Base-by-base conservation (phyloP, 1,140 invertebrate genomes). In the Dreissena rostriformis region DNA sequence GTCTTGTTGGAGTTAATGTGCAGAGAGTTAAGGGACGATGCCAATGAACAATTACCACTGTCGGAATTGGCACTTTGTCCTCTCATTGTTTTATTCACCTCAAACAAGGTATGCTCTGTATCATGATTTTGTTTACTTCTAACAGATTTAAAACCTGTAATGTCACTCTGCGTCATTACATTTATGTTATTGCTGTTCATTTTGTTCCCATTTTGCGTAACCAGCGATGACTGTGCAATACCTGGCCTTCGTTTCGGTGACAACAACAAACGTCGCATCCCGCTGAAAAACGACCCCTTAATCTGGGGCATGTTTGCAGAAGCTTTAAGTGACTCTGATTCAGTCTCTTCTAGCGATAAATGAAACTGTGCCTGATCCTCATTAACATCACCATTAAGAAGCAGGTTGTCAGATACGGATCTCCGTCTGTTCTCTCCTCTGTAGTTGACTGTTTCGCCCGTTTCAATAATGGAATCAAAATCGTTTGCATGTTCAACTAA, bases 341-440 rank as follows among this genome's bases (percentile, higher is more conserved):
- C 79, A 52, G 55, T 79, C 49, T 83, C 72, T 24, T 91, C 91
- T 14, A 92, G 70, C 24, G 91, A 91, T 51, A 92, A 68, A 79
- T 88, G 75, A 75, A 92, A 92, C 65, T 90, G 89, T 65, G 79
- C 83, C 19, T 90, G 87, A 70, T 84, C 82, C 15, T 88, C 86
- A 75, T 57, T 76, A 49, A 86, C 68, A 15, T 66, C 57, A 8
- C 73, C 79, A 61, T 28, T 57, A 57, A 55, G n/a, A 70, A 11
- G 17, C 52, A 6, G 19, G 26, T 68, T 68, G 67, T 24, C 26
- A 61, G 19, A 22, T 68, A 24, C 67, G 6, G 67, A 17, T n/a
- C 61, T n/a, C 19, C 61, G 24, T 26, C 61, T 63, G 61, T 63
- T 2, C 24, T 63, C 61, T n/a, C 61, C 61, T 63, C 61, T 63